phyloP scores from a whole-genome alignment of 1,140 invertebrate genomes.

The Trichoplusia ni region DNA sequence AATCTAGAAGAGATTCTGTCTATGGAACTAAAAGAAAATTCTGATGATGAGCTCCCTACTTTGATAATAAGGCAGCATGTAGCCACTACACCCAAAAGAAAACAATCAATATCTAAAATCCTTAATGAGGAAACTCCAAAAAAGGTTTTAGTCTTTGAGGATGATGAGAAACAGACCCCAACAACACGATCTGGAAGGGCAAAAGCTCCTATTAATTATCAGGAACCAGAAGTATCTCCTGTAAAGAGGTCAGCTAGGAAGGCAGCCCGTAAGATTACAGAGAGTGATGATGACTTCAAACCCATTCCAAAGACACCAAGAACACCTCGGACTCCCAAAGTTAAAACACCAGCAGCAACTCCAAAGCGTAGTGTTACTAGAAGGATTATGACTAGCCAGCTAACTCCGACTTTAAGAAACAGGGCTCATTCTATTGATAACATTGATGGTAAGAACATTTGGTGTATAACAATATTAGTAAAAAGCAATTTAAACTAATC shows the following conservation, averaged over 20 bases:
- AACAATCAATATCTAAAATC: slow-evolving; percentile 50
- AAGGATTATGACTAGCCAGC: slow-evolving; percentile 64
- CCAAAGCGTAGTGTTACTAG: slow-evolving; percentile 58
- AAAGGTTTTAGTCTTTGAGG: slow-evolving; percentile 65
- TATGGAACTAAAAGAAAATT: slow-evolving; percentile 72
- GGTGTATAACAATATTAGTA: not conserved
- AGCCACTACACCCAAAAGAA: slow-evolving; percentile 63
- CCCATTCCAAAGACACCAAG: slow-evolving; percentile 56
- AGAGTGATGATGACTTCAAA: slow-evolving; percentile 71
- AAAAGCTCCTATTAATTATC: slow-evolving; percentile 51
- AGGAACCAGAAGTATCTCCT: slow-evolving; percentile 60
- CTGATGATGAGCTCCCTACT: slow-evolving; percentile 70
- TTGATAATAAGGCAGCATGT: slow-evolving; percentile 67
- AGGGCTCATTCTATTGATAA: slow-evolving; percentile 70
- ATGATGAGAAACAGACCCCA: slow-evolving; percentile 50
- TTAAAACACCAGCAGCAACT: slow-evolving; percentile 43
- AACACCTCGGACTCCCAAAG: slow-evolving; percentile 54
- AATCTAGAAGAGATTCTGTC: slow-evolving; percentile 63
- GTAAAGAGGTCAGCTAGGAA: slow-evolving; percentile 61
- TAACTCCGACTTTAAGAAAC: slow-evolving; percentile 69
- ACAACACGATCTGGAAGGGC: slow-evolving; percentile 53
- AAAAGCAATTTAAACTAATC: too few species aligned
- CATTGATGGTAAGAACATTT: slow-evolving; percentile 57
- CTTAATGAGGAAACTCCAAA: slow-evolving; percentile 60
- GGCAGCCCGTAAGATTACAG: slow-evolving; percentile 40